These are phyloP conservation scores for Ondatra zibethicus DNA, from an alignment of 2,113 vertebrate genomes.

Conservation along the genomic window DNA sequence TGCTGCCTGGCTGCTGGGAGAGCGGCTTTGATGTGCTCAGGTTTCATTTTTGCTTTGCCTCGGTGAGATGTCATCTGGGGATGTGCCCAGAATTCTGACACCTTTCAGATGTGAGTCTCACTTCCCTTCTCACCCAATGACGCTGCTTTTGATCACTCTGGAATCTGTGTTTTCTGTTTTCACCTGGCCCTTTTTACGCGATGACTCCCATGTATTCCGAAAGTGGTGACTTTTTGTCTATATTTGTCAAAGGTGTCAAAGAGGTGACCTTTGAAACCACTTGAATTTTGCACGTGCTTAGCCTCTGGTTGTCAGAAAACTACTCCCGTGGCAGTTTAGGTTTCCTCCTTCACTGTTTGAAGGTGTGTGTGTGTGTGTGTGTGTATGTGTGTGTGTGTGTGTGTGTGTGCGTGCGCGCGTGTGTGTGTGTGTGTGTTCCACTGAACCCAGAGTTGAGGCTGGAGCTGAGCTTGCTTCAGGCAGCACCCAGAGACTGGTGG, in stretches of 20 bases:
- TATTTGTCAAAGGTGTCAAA: constrained; percentile 6
- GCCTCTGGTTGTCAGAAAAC: background rate
- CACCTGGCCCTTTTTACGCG: background rate
- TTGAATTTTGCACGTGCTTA: background rate
- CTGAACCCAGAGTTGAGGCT: background rate
- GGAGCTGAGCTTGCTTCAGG: background rate
- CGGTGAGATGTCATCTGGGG: background rate
- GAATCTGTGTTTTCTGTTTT: background rate
- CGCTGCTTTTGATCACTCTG: background rate
- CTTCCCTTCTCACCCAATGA: background rate
- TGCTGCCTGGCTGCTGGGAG: accelerated
- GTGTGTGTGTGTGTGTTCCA: background rate
- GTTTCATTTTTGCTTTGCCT: background rate
- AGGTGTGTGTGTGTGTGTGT: background rate
- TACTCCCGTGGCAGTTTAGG: background rate
- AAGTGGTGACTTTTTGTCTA: background rate
- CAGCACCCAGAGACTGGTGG: too few species aligned
- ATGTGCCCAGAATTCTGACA: background rate
- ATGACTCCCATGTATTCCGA: background rate
- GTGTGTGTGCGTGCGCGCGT: background rate
- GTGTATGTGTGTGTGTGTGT: background rate
- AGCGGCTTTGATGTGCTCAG: accelerated
- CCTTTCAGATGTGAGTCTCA: background rate
- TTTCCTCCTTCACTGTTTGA: background rate
- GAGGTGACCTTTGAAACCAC: background rate